Conservation (phyloP, 2,888 invertebrate genomes). For the Globia sparganii region DNA sequence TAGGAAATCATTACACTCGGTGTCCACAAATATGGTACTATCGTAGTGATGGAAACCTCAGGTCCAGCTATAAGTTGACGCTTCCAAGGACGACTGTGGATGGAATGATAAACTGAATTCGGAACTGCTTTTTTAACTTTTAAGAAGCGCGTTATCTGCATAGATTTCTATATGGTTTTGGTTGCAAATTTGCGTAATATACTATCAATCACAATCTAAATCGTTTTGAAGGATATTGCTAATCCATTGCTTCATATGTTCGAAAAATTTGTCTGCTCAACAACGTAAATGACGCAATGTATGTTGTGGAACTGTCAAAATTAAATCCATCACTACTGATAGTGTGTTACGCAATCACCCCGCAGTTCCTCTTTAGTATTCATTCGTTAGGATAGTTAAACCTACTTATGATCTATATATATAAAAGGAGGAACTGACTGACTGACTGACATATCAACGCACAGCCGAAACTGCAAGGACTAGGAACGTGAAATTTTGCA, state of each 20-base stretch:
- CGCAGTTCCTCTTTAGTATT: neutral
- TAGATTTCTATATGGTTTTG: neutral
- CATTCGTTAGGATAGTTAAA: too few relatives aligned
- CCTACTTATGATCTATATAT: neutral
- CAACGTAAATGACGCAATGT: neutral
- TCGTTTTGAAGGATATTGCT: too few relatives aligned
- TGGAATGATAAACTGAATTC: constrained; percentile 21
- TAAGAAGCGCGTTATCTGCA: neutral
- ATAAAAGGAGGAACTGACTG: too few relatives aligned
- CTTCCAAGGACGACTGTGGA: neutral
- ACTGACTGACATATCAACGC: too few relatives aligned
- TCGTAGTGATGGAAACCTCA: constrained; percentile 32
- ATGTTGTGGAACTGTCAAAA: neutral
- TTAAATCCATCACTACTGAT: too few relatives aligned
- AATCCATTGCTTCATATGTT: too few relatives aligned
- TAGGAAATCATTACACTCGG: constrained; percentile 21
- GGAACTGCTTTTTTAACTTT: neutral
- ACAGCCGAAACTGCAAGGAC: too few relatives aligned
- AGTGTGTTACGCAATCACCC: neutral
- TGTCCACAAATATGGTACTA: constrained; percentile 38
- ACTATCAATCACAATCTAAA: too few relatives aligned
- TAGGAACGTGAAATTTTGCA: too few relatives aligned
- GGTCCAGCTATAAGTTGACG: constrained; percentile 11
- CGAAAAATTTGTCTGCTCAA: neutral
- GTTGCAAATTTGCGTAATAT: too few relatives aligned